Percentiles rank a stretch among this genome's conserved stretches.
phyloP scores from a whole-genome alignment of 2,888 invertebrate genomes.

The Drosophila differens region DNA sequence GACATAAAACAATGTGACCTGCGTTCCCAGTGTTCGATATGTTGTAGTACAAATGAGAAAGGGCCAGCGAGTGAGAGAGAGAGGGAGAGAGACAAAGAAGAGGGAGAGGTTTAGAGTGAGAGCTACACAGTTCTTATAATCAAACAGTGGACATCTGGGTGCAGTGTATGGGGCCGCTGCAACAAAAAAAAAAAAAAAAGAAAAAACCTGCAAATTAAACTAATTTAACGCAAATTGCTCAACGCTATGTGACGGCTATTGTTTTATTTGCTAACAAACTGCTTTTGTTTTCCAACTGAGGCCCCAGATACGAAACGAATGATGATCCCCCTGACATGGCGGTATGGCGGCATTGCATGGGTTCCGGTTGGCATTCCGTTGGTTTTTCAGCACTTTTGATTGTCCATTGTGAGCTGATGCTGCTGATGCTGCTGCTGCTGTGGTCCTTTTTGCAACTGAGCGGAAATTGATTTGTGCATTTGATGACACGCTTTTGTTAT shows the following conservation, averaged over 20 bases:
- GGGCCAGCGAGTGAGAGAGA: background rate
- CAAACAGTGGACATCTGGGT: constrained; percentile 51
- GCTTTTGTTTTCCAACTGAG: constrained; percentile 48
- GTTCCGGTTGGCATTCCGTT: constrained; percentile 12
- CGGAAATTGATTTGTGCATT: constrained; percentile 73
- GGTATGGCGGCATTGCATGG: background rate
- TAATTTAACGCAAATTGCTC: constrained; percentile 77
- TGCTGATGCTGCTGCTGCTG: constrained; percentile 18
- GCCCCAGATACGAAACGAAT: background rate
- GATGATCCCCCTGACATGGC: constrained; percentile 7
- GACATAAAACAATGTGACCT: constrained; percentile 74
- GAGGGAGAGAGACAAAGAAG: too few species aligned
- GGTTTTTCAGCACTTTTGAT: constrained; percentile 43
- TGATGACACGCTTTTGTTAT: constrained; percentile 64
- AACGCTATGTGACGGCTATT: constrained; percentile 46
- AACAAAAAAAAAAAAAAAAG: constrained; percentile 13
- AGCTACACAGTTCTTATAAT: constrained; percentile 55
- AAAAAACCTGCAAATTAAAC: constrained; percentile 75
- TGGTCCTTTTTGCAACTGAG: constrained; percentile 25
- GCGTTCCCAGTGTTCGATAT: constrained; percentile 55
- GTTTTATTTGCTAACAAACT: constrained; percentile 68
- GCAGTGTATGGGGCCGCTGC: background rate
- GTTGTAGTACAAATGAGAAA: constrained; percentile 55
- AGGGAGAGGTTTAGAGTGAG: background rate
- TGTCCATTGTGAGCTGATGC: constrained; percentile 47